Percentiles rank a stretch among this genome's conserved stretches.
Conservation (phyloP, 1,140 invertebrate genomes). For the Galleria mellonella region DNA sequence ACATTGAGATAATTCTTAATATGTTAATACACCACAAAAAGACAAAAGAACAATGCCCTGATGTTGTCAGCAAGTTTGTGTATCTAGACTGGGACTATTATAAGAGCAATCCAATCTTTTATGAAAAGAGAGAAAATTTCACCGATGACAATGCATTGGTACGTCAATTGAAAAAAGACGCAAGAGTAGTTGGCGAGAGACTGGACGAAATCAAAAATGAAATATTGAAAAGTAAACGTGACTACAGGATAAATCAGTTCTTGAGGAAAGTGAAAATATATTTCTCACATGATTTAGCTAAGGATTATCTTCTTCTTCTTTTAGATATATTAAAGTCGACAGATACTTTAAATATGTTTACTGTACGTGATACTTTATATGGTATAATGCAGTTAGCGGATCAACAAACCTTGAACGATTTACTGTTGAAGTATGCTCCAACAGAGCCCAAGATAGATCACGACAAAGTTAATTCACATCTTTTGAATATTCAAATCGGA, state of each 20-base stretch:
- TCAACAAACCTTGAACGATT: constrained; percentile 22
- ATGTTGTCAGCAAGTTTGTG: constrained; percentile 25
- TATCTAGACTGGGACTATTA: constrained; percentile 21
- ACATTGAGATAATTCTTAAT: neutral
- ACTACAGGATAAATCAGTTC: constrained; percentile 15
- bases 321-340: constrained; percentile 11
- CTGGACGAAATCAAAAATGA: constrained; percentile 11
- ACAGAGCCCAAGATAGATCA: constrained; percentile 31
- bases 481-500: constrained; percentile 29
- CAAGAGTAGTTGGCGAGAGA: constrained; percentile 18
- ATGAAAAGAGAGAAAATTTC: constrained; percentile 7
- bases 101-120: constrained; percentile 12
- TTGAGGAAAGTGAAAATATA: constrained; percentile 43
- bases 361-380: constrained; percentile 14
- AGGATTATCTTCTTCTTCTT: constrained; percentile 24
- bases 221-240: constrained; percentile 2
- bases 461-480: constrained; percentile 16
- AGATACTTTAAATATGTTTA: neutral
- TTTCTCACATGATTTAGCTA: constrained; percentile 37
- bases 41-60: constrained; percentile 28
- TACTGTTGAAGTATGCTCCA: constrained; percentile 41
- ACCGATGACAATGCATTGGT: constrained; percentile 16
- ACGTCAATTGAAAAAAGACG: constrained; percentile 34
- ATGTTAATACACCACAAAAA: constrained; percentile 2
- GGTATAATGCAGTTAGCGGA: constrained; percentile 38